Evolutionary conservation across 2,113 vertebrate species (phyloP).

Genomic region (Misgurnus mizolepis): DNA sequence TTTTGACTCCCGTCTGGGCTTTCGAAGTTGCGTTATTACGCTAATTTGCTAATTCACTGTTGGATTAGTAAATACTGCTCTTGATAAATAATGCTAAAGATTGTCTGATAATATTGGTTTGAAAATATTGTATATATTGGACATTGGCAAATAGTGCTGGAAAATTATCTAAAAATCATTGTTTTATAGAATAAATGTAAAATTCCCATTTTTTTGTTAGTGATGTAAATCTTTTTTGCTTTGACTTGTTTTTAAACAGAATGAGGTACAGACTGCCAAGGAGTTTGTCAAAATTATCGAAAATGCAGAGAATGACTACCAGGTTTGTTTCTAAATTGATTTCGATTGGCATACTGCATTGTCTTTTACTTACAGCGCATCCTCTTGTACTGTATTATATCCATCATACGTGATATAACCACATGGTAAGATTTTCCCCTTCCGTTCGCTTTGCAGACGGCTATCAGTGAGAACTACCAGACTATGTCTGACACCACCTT

Average conservation of each 20-base stretch:
- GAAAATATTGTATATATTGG: not conserved
- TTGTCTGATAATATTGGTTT: too few relatives aligned
- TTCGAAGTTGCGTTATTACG: too few relatives aligned
- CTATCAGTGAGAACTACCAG: slow-evolving; percentile 95
- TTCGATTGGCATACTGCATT: not conserved
- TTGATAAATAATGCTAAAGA: too few relatives aligned
- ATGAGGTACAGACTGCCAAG: slow-evolving; percentile 89
- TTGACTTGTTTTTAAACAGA: slow-evolving; percentile 68
- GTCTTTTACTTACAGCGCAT: not conserved
- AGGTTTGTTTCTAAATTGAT: slow-evolving; percentile 76
- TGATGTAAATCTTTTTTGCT: slow-evolving; percentile 9
- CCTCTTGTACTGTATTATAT: not conserved
- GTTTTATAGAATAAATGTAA: too few relatives aligned
- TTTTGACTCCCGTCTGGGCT: too few relatives aligned
- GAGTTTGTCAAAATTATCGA: slow-evolving; percentile 94
- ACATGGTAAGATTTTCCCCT: not conserved
- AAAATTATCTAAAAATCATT: too few relatives aligned
- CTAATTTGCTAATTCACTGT: too few relatives aligned
- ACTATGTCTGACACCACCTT: slow-evolving; percentile 98
- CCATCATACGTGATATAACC: not conserved
- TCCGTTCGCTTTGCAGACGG: slow-evolving; percentile 73
- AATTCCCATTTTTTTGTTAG: too few relatives aligned
- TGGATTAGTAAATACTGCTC: too few relatives aligned
- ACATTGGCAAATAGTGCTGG: not conserved
- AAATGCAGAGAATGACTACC: slow-evolving; percentile 92